phyloP scores from a whole-genome alignment of 2,797 vertebrate species.

The Chelonia mydas region DNA sequence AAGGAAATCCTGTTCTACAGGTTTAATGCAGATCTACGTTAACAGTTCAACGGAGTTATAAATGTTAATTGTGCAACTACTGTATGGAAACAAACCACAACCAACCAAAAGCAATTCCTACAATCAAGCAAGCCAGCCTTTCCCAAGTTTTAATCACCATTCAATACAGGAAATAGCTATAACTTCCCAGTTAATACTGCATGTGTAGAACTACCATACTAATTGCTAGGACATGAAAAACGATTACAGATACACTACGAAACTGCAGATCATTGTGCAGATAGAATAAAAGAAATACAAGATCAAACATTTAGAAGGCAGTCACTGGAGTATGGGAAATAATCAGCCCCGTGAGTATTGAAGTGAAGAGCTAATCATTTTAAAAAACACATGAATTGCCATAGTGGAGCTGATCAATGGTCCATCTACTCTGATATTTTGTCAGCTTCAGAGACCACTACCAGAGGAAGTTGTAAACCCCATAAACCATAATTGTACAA shows the following conservation, averaged over 20 bases:
- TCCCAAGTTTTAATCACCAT: background rate
- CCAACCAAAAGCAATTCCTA: background rate
- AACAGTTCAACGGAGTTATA: background rate
- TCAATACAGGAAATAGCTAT: background rate
- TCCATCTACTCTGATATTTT: background rate
- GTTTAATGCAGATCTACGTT: background rate
- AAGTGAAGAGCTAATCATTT: constrained; percentile 38
- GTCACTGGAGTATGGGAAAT: background rate
- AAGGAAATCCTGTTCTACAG: background rate
- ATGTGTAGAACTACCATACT: background rate
- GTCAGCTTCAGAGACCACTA: background rate
- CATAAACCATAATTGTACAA: background rate
- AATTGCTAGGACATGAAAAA: constrained; percentile 16
- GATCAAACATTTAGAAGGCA: background rate
- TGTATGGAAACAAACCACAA: background rate
- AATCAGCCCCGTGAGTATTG: constrained; percentile 4
- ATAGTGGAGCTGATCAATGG: background rate
- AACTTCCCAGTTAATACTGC: background rate
- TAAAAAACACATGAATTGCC: constrained; percentile 5
- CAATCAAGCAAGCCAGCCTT: background rate
- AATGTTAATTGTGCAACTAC: background rate
- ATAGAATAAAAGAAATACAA: background rate
- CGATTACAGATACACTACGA: background rate
- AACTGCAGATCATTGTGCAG: background rate
- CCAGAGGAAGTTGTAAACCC: background rate